Percentiles rank a stretch among this genome's conserved stretches.
These are phyloP conservation scores for Malacosoma neustria DNA, from an alignment of 2,888 invertebrate genomes.

Conservation along the genomic window DNA sequence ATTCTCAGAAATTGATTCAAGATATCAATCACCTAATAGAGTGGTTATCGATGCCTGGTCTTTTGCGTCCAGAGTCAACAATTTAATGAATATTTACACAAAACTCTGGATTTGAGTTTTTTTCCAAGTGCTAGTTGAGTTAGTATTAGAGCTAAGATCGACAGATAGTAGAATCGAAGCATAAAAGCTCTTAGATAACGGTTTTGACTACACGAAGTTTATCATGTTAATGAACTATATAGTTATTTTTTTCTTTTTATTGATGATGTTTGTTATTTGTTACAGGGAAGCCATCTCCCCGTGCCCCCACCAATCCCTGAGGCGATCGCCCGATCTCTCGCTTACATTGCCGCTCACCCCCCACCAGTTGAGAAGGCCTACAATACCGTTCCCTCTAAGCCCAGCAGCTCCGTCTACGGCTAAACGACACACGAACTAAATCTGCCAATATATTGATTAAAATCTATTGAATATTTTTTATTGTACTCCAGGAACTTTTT, in stretches of 20 bases:
- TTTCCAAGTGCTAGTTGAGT: too few species aligned
- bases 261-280: slow-evolving; percentile 4
- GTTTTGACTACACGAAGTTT: too few species aligned
- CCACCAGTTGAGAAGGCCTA: slow-evolving; percentile 11
- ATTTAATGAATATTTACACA: too few species aligned
- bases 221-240: too few species aligned
- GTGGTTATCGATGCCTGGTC: too few species aligned
- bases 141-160: too few species aligned
- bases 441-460: slow-evolving; percentile 19
- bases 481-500: slow-evolving; percentile 2
- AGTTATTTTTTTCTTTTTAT: slow-evolving; percentile 1
- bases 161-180: too few species aligned
- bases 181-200: too few species aligned
- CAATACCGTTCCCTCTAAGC: slow-evolving; percentile 3
- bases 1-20: too few species aligned
- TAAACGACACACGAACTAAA: slow-evolving; percentile 11
- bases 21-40: too few species aligned
- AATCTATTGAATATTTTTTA: slow-evolving; percentile 8
- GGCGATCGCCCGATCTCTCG: slow-evolving; percentile 31
- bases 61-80: too few species aligned
- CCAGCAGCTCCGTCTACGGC: slow-evolving; percentile 5
- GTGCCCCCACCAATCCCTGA: slow-evolving; percentile 34
- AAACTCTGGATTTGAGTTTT: too few species aligned
- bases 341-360: slow-evolving; percentile 38
- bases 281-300: slow-evolving; percentile 41